Percentiles rank a stretch among this genome's conserved stretches.
Evolutionary conservation across 2,888 invertebrate genomes (phyloP).

Genomic region (Lepidocyrtinus sp.): DNA sequence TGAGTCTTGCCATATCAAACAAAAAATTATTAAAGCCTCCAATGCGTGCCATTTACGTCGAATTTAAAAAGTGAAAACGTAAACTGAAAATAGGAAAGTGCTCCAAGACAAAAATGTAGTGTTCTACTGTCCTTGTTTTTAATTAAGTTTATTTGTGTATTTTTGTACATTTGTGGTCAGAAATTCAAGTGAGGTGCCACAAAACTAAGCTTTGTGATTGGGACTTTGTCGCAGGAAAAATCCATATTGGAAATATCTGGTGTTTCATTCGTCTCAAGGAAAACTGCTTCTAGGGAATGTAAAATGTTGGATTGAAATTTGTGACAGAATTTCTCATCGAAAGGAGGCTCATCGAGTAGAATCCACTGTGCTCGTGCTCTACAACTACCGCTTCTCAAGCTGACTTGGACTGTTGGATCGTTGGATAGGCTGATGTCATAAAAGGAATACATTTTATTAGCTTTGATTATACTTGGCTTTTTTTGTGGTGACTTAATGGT

Average conservation of each 20-base stretch:
- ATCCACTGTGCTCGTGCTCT: not conserved
- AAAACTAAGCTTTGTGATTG: no score
- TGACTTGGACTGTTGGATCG: not conserved
- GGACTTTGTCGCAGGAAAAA: slow-evolving; percentile 36
- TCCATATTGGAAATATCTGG: slow-evolving; percentile 21
- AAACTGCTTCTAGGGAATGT: slow-evolving; percentile 44
- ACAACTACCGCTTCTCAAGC: no score
- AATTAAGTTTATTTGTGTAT: slow-evolving; percentile 14
- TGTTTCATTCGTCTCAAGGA: slow-evolving; percentile 44
- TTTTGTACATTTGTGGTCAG: no score
- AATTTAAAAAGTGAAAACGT: no score
- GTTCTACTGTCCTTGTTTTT: slow-evolving; percentile 11
- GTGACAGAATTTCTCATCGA: not conserved
- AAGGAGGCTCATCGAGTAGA: not conserved
- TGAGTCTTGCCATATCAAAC: no score
- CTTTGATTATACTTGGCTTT: no score
- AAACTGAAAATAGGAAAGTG: not conserved
- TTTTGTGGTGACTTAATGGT: no score
- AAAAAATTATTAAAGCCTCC: no score
- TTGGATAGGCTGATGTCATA: not conserved
- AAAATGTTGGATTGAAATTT: not conserved
- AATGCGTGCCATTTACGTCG: no score
- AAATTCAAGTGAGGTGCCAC: no score
- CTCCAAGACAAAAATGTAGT: not conserved
- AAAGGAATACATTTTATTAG: no score